Evolutionary conservation across 2,113 vertebrate genomes (phyloP).

Genomic region (Nannospalax galili): DNA sequence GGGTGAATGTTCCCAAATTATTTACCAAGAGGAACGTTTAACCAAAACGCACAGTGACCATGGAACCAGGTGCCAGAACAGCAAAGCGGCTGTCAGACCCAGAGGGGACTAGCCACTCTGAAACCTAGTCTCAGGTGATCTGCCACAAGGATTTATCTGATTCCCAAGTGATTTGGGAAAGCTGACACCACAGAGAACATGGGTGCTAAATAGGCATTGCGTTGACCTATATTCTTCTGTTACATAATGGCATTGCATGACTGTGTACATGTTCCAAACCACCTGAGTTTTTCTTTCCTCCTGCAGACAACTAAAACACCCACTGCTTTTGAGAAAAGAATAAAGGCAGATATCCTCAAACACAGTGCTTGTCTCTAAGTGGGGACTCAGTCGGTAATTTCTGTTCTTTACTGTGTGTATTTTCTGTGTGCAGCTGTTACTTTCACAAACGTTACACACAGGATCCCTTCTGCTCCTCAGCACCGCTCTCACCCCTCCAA

Average conservation of each 20-base stretch:
- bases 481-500: too few relatives aligned
- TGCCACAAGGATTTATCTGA: not conserved
- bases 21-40: not conserved
- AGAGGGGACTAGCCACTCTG: too few relatives aligned
- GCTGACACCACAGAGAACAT: not conserved
- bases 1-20: too few relatives aligned
- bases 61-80: not conserved
- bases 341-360: not conserved
- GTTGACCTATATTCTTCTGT: not conserved
- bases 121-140: not conserved
- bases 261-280: not conserved
- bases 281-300: not conserved
- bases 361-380: not conserved
- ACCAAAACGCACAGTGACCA: not conserved
- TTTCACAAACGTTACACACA: not conserved
- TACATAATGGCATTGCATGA: not conserved
- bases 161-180: not conserved
- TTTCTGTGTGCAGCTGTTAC: not conserved
- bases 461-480: not conserved
- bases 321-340: not conserved
- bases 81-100: not conserved
- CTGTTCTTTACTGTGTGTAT: not conserved
- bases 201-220: not conserved
- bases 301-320: not conserved
- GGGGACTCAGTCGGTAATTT: not conserved